phyloP scores from a whole-genome alignment of 2,113 vertebrate species.

The Cyanoramphus novaezelandiae region DNA sequence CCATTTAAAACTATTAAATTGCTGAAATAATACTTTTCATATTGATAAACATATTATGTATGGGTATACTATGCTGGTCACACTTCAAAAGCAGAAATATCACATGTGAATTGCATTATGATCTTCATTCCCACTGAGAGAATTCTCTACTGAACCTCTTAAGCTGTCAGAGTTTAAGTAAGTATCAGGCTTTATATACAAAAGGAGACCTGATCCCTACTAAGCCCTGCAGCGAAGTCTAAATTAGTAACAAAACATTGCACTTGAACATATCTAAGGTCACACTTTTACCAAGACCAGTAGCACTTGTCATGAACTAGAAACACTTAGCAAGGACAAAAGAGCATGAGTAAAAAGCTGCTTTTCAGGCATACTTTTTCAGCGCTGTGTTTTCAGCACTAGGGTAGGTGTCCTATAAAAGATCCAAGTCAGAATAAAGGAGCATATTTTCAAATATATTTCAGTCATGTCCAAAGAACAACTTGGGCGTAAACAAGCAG shows the following conservation, averaged over 20 bases:
- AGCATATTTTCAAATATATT: neutral
- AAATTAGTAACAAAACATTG: slow-evolving; percentile 59
- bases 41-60: neutral
- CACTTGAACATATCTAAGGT: slow-evolving; percentile 44
- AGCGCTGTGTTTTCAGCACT: neutral
- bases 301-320: neutral
- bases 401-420: neutral
- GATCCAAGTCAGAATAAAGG: neutral
- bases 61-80: neutral
- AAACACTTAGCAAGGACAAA: slow-evolving; percentile 46
- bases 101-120: neutral
- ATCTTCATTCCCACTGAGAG: neutral
- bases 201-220: slow-evolving; percentile 24
- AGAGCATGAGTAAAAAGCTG: neutral
- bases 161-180: slow-evolving; percentile 42
- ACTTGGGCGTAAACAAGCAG: neutral
- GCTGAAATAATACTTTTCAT: neutral
- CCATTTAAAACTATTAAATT: neutral
- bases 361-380: neutral
- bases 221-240: slow-evolving; percentile 28
- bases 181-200: slow-evolving; percentile 38
- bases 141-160: slow-evolving; percentile 9
- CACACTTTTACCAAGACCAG: slow-evolving; percentile 26
- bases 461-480: neutral
- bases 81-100: neutral